A percentile compares a stretch with the other conserved stretches of the same genome.
Conservation (phyloP, 2,797 vertebrate genomes). For the Erithacus rubecula region DNA sequence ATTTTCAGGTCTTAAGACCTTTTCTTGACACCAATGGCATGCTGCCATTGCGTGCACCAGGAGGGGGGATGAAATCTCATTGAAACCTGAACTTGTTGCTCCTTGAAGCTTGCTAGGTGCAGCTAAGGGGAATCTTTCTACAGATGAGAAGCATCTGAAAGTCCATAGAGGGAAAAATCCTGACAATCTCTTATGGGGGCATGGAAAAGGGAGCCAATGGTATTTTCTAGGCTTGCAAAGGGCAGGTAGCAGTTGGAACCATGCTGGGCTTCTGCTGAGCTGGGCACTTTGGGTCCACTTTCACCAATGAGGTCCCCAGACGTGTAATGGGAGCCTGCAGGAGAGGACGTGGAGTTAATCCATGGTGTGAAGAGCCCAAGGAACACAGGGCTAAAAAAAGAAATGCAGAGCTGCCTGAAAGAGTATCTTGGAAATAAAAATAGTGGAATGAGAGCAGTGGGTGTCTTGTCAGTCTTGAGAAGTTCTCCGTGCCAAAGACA, state of each 20-base stretch:
- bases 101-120: neutral
- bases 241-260: constrained; percentile 23
- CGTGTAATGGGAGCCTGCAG: constrained; percentile 16
- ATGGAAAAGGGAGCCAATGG: neutral
- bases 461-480: constrained; percentile 70
- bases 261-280: constrained; percentile 26
- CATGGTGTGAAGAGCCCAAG: constrained; percentile 53
- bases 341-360: constrained; percentile 60
- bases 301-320: constrained; percentile 37
- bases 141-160: neutral
- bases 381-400: constrained; percentile 72
- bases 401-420: constrained; percentile 68
- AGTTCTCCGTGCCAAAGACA: constrained; percentile 57
- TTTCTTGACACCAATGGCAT: constrained; percentile 8
- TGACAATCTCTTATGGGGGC: neutral
- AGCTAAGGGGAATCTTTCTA: constrained; percentile 12
- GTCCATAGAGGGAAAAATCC: constrained; percentile 11
- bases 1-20: constrained; percentile 23
- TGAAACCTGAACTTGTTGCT: constrained; percentile 13
- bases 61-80: neutral
- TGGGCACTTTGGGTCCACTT: neutral
- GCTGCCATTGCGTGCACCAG: neutral
- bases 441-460: constrained; percentile 71
- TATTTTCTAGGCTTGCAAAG: constrained; percentile 9
- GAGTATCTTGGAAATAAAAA: constrained; percentile 76